Conservation (phyloP, 2,888 invertebrate species). For the Thereva nobilitata region DNA sequence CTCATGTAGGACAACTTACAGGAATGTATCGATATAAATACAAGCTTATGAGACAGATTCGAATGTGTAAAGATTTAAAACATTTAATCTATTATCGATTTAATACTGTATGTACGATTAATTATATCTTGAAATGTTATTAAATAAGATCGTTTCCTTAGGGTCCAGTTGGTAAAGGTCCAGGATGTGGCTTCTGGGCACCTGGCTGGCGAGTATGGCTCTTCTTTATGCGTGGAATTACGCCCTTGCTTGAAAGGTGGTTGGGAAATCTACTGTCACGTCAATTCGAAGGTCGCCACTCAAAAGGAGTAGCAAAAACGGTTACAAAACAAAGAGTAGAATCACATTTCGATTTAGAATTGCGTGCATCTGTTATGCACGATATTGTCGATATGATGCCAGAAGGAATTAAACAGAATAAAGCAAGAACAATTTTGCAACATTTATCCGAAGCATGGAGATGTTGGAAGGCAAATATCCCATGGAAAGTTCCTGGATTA, state of each 20-base stretch:
- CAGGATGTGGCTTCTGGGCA: constrained; percentile 98
- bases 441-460: constrained; percentile 99
- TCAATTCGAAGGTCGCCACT: constrained; percentile 99
- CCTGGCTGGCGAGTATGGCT: constrained; percentile 99
- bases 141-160: constrained; percentile 36
- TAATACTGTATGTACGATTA: constrained; percentile 76
- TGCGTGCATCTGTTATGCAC: constrained; percentile 94
- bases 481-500: constrained; percentile 99
- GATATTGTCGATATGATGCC: constrained; percentile 99
- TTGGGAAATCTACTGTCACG: constrained; percentile 97
- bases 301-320: constrained; percentile 99
- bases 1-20: constrained; percentile 98
- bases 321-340: constrained; percentile 99
- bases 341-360: constrained; percentile 97
- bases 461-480: constrained; percentile 99
- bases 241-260: constrained; percentile 97
- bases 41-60: constrained; percentile 96
- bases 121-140: neutral
- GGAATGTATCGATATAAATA: constrained; percentile 99
- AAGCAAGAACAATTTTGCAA: constrained; percentile 97
- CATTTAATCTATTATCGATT: constrained; percentile 99
- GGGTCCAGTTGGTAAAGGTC: constrained; percentile 98
- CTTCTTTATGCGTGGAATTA: constrained; percentile 99
- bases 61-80: constrained; percentile 99
- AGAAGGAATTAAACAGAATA: constrained; percentile 99